Base-by-base conservation (phyloP, 2,797 vertebrate species). In the Kryptolebias ocellatus region DNA sequence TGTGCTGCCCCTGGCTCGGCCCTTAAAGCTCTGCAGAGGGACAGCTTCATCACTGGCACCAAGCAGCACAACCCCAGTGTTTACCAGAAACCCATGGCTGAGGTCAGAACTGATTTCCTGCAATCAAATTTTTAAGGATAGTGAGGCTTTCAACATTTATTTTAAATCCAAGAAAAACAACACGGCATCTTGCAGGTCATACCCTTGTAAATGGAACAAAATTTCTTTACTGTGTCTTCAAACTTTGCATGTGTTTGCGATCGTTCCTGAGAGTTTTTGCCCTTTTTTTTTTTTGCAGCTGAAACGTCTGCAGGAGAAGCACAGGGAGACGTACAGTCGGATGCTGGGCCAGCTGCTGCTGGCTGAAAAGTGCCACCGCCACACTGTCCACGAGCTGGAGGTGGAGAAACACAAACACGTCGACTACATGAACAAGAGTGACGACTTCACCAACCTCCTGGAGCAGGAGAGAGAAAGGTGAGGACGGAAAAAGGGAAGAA, bases 401-500 rank as follows among this genome's bases (percentile, higher is more conserved):
- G 95, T 91, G 0, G 97, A 99, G 92, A 99, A 98, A 74, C 95
- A 94, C 58, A 99, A 99, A 58, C 98, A 99, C 5, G 94, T 83
- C 0, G 98, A 99, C 86, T 99, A 99, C 92, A 99, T 99, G 98
- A 96, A 95, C 93, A 99, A 99, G 89, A 99, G 98, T 0, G 98
- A 99, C 8, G 97, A 99, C 90, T 99, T 99, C 83, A 99, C 98
- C 86, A 98, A 98, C 90, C 95, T 99, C 28, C 90, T 99, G 92
- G 98, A 99, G 81, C 97, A 98, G 86, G 98, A 99, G 82, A 89
- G 98, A 70, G 98, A 99, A 89, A 96, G 98, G 98, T 98, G 90
- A 94, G 88, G 53, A 15, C 11, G 16, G 12, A 4, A 27, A 28
- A 28, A 11, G 57, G 28, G 16, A 58, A 47, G 47, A 9, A 44